Evolutionary conservation across 2,113 vertebrate species (phyloP), one percentile per base, ranked within the genome.

Genomic region (Gobiocypris rarus): DNA sequence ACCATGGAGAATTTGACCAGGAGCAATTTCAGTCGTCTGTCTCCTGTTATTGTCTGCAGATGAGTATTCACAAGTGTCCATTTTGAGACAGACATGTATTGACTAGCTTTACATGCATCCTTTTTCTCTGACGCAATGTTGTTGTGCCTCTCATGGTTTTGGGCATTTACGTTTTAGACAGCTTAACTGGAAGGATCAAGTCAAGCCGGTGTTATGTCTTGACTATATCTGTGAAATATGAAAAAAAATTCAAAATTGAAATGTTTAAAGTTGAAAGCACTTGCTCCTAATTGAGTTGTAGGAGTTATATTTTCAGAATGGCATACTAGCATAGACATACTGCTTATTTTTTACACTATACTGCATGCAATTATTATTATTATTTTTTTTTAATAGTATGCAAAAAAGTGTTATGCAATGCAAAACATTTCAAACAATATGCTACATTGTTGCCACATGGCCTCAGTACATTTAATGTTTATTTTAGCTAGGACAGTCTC

Each of bases 31-130:
- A 52, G 28, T 69, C 74, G 41, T 73, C 83, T n/a, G 82, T 87
- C 14, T 70, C 38, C 75, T 67, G 76, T 84, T 79, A 63, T 71
- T 83, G 56, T 88, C 17, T 56, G 73, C 45, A 28, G 52, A 75
- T 59, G 14, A 85, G 86, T 73, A 65, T 84, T 84, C 79, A 84
- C 71, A 85, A 74, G 75, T 85, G 70, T 54, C 73, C 86, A 63
- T 52, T 73, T 76, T 85, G 70, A 85, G 45, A 34, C 22, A 74
- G 87, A 65, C 87, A 70, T 89, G 91, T 91, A 83, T 83, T 87
- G 89, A 93, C 89, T 88, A 84, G 88, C 69, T 79, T 15, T 71
- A 17, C 24, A 8, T 9, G 22, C 82, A 85, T 89, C 56, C 56
- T 75, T 58, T 84, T 87, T 56, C 81, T 65, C 65, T 45, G 45